Base-by-base conservation (phyloP, 2,888 invertebrate species). In the Drosophila heteroneura region DNA sequence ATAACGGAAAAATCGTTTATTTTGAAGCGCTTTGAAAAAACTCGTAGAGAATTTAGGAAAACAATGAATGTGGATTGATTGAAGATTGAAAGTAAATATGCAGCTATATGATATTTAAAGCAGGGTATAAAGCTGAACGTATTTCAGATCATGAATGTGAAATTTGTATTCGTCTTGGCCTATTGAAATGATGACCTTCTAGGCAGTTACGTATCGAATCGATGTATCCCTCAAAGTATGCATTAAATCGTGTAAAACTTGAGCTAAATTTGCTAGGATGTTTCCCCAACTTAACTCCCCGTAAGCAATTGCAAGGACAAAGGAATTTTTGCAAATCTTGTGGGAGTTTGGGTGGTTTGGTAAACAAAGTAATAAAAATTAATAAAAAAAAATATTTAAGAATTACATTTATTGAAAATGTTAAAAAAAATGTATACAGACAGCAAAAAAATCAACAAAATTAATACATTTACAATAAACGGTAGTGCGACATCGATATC, bases 401-500 rank as follows among this genome's bases (percentile, higher is more conserved):
- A 87, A 90, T 87, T 90, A 87, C 91, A 90, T 87, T 91, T 90
- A 87, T 88, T 88, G 82, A 91, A 88, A 88, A 90, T 90, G 86
- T 83, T 85, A 91, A 88, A 89, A 90, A 91, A 85, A 86, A 81
- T 82, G 87, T 90, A 89, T 89, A 87, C 87, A 87, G 87, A 91
- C 87, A 87, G 87, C 87, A 91, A 91, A 87, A 87, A 87, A 91
- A 90, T 91, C 87, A 87, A 87, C 87, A 87, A 87, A 87, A 90
- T 87, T 87, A 87, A 87, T 89, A 87, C 89, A 91, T 87, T 91
- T 87, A 87, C 87, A 91, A 91, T 89, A 85, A 90, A 89, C 74
- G 85, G 76, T 87, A 89, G 91, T 86, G 85, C 87, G 89, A 87
- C 73, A 69, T 69, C 71, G 80, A 81, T 90, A 85, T 83, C 83